These are phyloP conservation scores for Zaprionus lachaisei DNA, from an alignment of 1,140 invertebrate species.

Conservation along the genomic window DNA sequence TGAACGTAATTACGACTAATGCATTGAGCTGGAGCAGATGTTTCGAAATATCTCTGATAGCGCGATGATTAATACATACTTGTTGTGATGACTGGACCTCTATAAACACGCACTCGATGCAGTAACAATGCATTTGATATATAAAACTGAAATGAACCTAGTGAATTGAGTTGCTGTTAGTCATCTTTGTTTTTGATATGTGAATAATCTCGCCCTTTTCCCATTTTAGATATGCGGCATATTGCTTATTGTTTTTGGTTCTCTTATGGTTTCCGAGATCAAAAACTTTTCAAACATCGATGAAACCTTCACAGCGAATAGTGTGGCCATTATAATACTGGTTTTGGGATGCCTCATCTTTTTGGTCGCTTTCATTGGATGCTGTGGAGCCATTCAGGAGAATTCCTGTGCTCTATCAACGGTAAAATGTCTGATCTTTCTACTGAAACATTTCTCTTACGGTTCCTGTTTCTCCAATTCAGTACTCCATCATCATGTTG, in stretches of 20 bases:
- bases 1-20: slow-evolving; percentile 61
- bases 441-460: neutral
- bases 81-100: slow-evolving; percentile 28
- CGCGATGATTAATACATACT: slow-evolving; percentile 39
- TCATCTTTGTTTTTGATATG: too few species aligned
- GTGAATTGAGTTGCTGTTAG: too few species aligned
- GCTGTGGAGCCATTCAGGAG: slow-evolving; percentile 93
- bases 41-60: slow-evolving; percentile 49
- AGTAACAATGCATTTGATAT: too few species aligned
- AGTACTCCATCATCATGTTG: slow-evolving; percentile 88
- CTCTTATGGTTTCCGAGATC: slow-evolving; percentile 86
- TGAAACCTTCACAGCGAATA: slow-evolving; percentile 85
- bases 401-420: slow-evolving; percentile 92
- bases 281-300: slow-evolving; percentile 84
- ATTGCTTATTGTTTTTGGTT: slow-evolving; percentile 87
- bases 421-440: slow-evolving; percentile 85
- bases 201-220: neutral
- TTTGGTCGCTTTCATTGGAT: slow-evolving; percentile 92
- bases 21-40: slow-evolving; percentile 52
- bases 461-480: slow-evolving; percentile 43
- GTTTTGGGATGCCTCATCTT: slow-evolving; percentile 90
- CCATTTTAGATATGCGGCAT: slow-evolving; percentile 87
- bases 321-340: slow-evolving; percentile 88
- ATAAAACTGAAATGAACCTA: neutral
- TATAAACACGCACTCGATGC: neutral